phyloP scores from a whole-genome alignment of 2,888 invertebrate species.

The Acanthoscelides obtectus region DNA sequence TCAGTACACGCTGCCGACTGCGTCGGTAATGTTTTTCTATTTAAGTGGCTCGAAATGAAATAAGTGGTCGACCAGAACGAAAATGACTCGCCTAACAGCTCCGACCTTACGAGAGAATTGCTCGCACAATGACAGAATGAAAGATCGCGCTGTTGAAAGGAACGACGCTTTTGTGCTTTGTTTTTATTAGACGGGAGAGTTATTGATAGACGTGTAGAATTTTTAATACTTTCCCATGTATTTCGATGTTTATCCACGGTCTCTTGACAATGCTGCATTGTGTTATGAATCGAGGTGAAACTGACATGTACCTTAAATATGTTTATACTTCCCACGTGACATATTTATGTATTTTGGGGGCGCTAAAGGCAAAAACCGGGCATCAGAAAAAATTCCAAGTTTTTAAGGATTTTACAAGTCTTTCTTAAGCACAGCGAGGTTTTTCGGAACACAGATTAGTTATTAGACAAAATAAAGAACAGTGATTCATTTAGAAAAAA shows the following conservation, averaged over 20 bases:
- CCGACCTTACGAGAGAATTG: background rate
- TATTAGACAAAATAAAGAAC: too few species aligned
- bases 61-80: background rate
- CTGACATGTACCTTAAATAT: too few species aligned
- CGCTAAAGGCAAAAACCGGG: too few species aligned
- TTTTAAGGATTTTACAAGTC: too few species aligned
- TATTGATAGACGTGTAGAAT: background rate
- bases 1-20: background rate
- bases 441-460: too few species aligned
- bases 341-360: too few species aligned
- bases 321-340: background rate
- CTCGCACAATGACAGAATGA: background rate
- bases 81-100: background rate
- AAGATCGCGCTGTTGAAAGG: background rate
- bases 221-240: background rate
- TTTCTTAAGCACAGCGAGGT: too few species aligned
- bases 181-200: background rate
- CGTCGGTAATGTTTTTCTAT: constrained; percentile 1
- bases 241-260: background rate
- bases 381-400: too few species aligned
- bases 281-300: background rate
- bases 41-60: constrained; percentile 3
- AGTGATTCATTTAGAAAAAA: too few species aligned
- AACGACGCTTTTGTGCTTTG: background rate
- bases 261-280: background rate